Percentiles rank a stretch among this genome's conserved stretches.
Evolutionary conservation across 2,113 vertebrate species (phyloP).

Genomic region (Aldabrachelys gigantea): DNA sequence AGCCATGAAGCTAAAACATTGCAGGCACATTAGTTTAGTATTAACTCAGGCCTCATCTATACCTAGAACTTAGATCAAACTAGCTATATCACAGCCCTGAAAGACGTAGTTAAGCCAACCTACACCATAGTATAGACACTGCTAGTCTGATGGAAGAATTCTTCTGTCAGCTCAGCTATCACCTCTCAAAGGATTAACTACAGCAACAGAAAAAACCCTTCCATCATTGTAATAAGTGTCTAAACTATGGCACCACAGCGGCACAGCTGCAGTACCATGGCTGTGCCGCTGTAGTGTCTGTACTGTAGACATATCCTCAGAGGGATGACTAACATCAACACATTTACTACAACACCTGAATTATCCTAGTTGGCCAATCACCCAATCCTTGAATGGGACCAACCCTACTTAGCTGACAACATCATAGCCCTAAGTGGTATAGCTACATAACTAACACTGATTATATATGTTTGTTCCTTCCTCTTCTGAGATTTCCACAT

Average conservation of each 20-base stretch:
- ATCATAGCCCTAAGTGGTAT: neutral
- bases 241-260: neutral
- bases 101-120: neutral
- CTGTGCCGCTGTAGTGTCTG: neutral
- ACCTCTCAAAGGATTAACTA: neutral
- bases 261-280: neutral
- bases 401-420: neutral
- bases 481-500: conserved; percentile 5
- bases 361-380: conserved; percentile 16
- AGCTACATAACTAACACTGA: neutral
- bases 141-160: neutral
- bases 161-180: neutral
- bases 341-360: neutral
- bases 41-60: neutral
- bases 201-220: neutral
- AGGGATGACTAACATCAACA: neutral
- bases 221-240: neutral
- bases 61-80: neutral
- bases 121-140: neutral
- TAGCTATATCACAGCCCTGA: neutral
- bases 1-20: neutral
- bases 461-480: rapidly evolving
- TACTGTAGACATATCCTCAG: neutral
- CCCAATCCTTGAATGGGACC: neutral
- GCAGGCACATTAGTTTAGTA: neutral